Percentiles rank a stretch among this genome's conserved stretches.
Evolutionary conservation across 2,888 invertebrate genomes (phyloP).

Genomic region (Chymomyza amoena): DNA sequence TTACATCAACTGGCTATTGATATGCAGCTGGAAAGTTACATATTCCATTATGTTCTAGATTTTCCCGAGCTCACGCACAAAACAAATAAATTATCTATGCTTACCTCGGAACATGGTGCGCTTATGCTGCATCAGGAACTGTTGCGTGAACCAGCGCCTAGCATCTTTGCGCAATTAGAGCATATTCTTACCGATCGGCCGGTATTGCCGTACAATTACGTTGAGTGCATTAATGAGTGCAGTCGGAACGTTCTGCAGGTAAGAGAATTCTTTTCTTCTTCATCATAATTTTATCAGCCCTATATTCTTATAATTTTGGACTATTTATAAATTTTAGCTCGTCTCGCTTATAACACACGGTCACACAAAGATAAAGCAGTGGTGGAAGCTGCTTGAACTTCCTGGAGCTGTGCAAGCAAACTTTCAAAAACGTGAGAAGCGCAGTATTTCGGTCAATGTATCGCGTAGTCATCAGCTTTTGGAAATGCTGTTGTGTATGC

Average conservation of each 20-base stretch:
- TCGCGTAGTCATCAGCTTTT: constrained; percentile 75
- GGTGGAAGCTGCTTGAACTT: constrained; percentile 75
- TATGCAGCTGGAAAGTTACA: constrained; percentile 85
- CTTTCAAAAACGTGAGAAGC: constrained; percentile 62
- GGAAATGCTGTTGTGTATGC: constrained; percentile 76
- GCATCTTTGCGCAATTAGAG: constrained; percentile 86
- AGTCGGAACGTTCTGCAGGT: constrained; percentile 88
- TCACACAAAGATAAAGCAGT: constrained; percentile 69
- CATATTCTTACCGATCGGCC: constrained; percentile 82
- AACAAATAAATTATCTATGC: constrained; percentile 54
- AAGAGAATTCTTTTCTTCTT: constrained; percentile 64
- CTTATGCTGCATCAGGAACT: constrained; percentile 81
- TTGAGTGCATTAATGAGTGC: constrained; percentile 86
- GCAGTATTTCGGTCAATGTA: constrained; percentile 67
- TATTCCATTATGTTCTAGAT: constrained; percentile 91
- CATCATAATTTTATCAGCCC: too few relatives aligned
- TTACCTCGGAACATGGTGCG: constrained; percentile 80
- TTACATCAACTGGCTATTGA: constrained; percentile 88
- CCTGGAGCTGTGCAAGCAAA: constrained; percentile 64
- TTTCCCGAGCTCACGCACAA: constrained; percentile 84
- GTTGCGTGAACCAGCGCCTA: constrained; percentile 79
- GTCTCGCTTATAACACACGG: constrained; percentile 75
- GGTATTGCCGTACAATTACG: constrained; percentile 84
- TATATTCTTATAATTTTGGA: too few relatives aligned
- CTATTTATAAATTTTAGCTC: constrained; percentile 45